phyloP scores from a whole-genome alignment of 2,797 vertebrate species.

The Aselliscus stoliczkanus region DNA sequence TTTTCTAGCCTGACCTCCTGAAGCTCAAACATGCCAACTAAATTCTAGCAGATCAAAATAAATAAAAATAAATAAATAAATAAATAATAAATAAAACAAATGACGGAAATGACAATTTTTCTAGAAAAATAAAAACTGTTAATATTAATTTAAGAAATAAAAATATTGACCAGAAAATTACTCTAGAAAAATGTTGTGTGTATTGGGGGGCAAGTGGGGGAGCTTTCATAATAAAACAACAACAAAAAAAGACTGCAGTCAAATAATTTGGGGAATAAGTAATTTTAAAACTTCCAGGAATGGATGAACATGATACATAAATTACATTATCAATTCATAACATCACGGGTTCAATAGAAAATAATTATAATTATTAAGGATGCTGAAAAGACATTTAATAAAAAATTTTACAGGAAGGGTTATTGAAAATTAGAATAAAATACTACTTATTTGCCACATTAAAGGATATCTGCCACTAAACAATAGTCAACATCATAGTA shows the following conservation, averaged over 20 bases:
- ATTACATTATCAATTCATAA: background rate
- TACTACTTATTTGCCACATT: background rate
- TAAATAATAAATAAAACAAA: background rate
- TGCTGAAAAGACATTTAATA: background rate
- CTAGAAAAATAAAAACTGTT: background rate
- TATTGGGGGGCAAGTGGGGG: fast-evolving
- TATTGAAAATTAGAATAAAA: background rate
- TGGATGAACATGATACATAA: background rate
- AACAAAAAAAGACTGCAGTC: background rate
- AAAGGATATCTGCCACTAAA: background rate
- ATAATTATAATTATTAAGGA: background rate
- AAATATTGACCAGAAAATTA: background rate
- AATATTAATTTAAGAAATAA: slow-evolving; percentile 16
- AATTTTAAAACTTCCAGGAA: background rate
- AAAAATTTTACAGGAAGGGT: background rate
- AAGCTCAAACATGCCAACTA: no score
- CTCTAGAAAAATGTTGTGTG: background rate
- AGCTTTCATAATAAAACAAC: background rate
- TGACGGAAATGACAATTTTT: background rate
- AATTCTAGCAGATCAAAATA: no score
- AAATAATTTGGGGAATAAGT: background rate
- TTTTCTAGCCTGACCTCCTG: no score
- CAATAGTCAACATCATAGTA: background rate
- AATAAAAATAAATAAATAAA: no score
- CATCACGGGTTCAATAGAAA: background rate